phyloP scores from a whole-genome alignment of 2,113 vertebrate genomes.

The Tyrannus savana region DNA sequence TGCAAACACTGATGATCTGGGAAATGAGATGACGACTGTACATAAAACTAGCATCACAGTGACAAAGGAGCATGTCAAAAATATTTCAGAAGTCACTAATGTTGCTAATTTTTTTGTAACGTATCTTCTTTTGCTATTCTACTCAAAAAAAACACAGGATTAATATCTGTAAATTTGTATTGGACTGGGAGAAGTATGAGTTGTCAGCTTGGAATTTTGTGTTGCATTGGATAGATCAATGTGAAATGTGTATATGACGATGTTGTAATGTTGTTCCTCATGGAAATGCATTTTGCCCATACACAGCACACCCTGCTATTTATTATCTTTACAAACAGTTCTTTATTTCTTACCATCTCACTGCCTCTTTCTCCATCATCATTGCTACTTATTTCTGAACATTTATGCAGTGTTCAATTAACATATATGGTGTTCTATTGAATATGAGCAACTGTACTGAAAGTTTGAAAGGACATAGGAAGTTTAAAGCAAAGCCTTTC shows the following conservation, averaged over 20 bases:
- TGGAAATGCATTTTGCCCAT: background rate
- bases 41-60: background rate
- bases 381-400: background rate
- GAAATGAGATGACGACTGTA: conserved; percentile 2
- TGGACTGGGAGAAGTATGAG: background rate
- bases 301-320: background rate
- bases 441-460: fast-evolving
- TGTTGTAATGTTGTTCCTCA: background rate
- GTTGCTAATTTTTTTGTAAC: background rate
- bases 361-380: background rate
- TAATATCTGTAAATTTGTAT: background rate
- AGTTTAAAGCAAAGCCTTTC: background rate
- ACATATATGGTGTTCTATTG: background rate
- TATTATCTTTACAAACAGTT: background rate
- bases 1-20: background rate
- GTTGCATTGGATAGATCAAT: background rate
- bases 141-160: background rate
- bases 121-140: background rate
- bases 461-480: background rate
- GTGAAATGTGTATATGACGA: background rate
- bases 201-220: background rate
- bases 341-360: background rate
- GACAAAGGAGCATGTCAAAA: background rate
- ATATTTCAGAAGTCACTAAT: conserved; percentile 19
- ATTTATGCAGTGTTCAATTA: background rate